phyloP scores from a whole-genome alignment of 2,797 vertebrate species.

The Rousettus madagascariensis region DNA sequence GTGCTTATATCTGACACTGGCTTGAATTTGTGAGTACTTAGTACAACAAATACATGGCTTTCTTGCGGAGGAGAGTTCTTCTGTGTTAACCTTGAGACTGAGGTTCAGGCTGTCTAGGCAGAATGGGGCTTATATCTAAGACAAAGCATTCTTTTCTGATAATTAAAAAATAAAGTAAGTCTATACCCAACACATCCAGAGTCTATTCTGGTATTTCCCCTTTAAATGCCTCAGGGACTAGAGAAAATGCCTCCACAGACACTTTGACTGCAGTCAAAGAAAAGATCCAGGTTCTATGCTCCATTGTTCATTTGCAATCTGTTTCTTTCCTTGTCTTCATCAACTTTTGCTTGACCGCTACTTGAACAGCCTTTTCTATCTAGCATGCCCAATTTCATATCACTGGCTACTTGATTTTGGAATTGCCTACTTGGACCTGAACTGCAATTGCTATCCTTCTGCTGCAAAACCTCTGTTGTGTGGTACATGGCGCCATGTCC shows the following conservation, averaged over 20 bases:
- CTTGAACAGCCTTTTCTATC: background rate
- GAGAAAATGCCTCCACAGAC: background rate
- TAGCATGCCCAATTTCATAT: background rate
- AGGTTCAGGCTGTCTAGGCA: background rate
- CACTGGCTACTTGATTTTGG: background rate
- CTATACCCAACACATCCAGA: too few relatives aligned
- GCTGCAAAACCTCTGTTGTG: background rate
- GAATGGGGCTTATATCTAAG: background rate
- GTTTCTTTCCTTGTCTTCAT: background rate
- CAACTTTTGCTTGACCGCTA: background rate
- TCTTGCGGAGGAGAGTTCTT: background rate
- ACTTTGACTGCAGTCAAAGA: background rate
- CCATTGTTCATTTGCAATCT: background rate
- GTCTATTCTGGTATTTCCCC: background rate
- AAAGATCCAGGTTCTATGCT: background rate
- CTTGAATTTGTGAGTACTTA: background rate
- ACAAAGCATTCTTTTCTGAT: background rate
- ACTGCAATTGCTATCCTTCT: background rate
- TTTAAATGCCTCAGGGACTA: background rate
- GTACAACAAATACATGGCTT: background rate
- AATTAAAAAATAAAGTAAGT: background rate
- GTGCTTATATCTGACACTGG: background rate
- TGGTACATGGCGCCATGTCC: rapidly evolving
- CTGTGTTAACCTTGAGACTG: background rate
- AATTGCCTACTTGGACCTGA: background rate